A percentile compares a stretch with the other conserved stretches of the same genome.
phyloP scores from a whole-genome alignment of 2,113 vertebrate genomes.

The Oxygymnocypris stewartii region DNA sequence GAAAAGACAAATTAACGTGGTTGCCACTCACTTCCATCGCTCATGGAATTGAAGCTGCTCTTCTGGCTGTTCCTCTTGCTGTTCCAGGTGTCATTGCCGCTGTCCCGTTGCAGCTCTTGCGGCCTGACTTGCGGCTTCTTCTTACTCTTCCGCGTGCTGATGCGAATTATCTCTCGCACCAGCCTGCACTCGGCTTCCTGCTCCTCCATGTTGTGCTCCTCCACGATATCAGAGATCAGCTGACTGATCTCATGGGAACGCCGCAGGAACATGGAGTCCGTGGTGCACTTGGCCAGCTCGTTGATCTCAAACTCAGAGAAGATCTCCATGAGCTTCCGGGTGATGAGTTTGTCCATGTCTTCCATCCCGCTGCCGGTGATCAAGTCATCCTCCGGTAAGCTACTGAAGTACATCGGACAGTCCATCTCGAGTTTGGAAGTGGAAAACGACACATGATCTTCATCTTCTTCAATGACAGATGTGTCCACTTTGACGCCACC shows the following conservation, averaged over 20 bases:
- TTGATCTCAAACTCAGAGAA: constrained; percentile 97
- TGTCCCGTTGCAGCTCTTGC: constrained; percentile 75
- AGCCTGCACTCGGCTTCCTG: constrained; percentile 91
- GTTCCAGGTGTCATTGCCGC: constrained; percentile 91
- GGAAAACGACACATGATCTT: constrained; percentile 70
- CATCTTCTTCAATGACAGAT: constrained; percentile 62
- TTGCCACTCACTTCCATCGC: constrained; percentile 82
- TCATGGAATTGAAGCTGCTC: constrained; percentile 77
- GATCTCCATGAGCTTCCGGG: constrained; percentile 92
- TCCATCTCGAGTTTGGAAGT: not conserved
- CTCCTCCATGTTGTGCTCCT: constrained; percentile 86
- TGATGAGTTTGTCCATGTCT: constrained; percentile 88
- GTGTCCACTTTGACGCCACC: constrained; percentile 67
- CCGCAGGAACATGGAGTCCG: constrained; percentile 91
- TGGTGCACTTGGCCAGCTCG: constrained; percentile 90
- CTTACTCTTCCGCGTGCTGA: constrained; percentile 86
- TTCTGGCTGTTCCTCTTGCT: constrained; percentile 64
- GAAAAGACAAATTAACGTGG: not conserved
- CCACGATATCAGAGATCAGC: constrained; percentile 89
- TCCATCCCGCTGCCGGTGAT: constrained; percentile 78
- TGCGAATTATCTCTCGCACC: constrained; percentile 92
- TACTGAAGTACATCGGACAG: constrained; percentile 73
- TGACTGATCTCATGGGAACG: constrained; percentile 92
- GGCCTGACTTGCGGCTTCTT: constrained; percentile 64
- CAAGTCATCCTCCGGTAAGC: constrained; percentile 71